Base-by-base conservation (phyloP, 2,113 vertebrate genomes). In the Mesitornis unicolor region DNA sequence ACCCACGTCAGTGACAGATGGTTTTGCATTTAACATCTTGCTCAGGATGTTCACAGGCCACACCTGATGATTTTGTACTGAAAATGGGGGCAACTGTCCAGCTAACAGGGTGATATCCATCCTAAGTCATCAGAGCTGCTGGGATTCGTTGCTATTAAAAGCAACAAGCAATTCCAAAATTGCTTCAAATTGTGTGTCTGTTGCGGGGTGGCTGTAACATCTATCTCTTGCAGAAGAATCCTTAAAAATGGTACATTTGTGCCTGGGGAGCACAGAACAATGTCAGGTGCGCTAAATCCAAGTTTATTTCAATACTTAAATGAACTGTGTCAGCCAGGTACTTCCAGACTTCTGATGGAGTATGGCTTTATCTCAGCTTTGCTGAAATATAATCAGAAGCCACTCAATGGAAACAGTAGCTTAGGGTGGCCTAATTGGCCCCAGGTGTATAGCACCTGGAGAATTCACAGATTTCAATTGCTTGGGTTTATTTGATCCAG, bases 11-110 rank as follows among this genome's bases (percentile, higher is more conserved):
- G 19, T 43, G 25, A 78, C 28, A 77, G 50, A 64, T 45, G 60
- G 61, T 50, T 84, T 70, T 67, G 25, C 36, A 33, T 50, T 87
- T 84, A 81, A 78, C 64, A 63, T 90, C 76, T 83, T 89, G 16
- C 24, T 94, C 76, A 78, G 90, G 73, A 84, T 84, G 59, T 86
- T 96, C 43, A 53, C 40, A 81, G 73, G 73, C 43, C 69, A 89
- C 79, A 71, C 40, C 53, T 56, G 9, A 47, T 8, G 7, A 59
- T 53, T 61, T 78, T 71, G 42, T 31, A 78, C 20, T 22, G 25
- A 76, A 84, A 94, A 81, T 0, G 6, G 28, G 21, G 50, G 8
- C 13, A n/a, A 25, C 36, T 14, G 10, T 91, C 67, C 63, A 64
- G 35, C 40, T 89, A 77, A 56, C n/a, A 17, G 54, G 59, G 57